Percentiles rank a stretch among this genome's conserved stretches.
phyloP scores from a whole-genome alignment of 2,797 vertebrate species.

The Simalia tracyae region DNA sequence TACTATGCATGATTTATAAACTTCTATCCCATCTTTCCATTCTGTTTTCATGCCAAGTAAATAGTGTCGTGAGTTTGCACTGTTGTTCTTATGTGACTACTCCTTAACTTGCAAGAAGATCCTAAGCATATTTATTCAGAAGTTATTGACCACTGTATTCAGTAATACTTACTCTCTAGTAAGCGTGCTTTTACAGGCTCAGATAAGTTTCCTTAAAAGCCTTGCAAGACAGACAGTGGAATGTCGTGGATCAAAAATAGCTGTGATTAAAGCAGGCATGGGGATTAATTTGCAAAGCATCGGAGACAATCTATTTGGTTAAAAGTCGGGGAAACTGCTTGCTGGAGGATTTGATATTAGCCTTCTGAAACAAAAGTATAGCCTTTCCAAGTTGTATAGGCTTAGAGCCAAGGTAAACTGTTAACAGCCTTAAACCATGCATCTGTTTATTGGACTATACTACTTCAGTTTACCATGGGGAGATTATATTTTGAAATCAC shows the following conservation, averaged over 20 bases:
- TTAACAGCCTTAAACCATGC: background rate
- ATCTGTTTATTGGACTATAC: background rate
- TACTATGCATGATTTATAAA: too few species aligned
- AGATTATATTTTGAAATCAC: background rate
- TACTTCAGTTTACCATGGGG: background rate
- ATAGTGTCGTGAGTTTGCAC: too few species aligned
- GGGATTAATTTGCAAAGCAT: slow-evolving; percentile 11
- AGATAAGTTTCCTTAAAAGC: background rate
- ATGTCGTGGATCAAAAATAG: background rate
- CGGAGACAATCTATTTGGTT: background rate
- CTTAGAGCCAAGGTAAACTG: background rate
- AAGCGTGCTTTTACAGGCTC: background rate
- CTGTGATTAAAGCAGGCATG: background rate
- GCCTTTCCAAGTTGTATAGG: background rate
- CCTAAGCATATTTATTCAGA: background rate
- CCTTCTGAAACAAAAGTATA: background rate
- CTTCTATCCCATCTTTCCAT: too few species aligned
- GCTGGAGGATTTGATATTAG: background rate
- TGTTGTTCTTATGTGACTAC: background rate
- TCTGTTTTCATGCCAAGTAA: too few species aligned
- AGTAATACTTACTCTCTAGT: background rate
- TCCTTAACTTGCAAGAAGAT: background rate
- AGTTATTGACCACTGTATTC: background rate
- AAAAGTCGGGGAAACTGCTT: background rate
- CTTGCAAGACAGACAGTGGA: background rate